Evolutionary conservation across 2,888 invertebrate species (phyloP), one percentile per base, ranked within the genome.

Genomic region (Mythimna albipuncta): DNA sequence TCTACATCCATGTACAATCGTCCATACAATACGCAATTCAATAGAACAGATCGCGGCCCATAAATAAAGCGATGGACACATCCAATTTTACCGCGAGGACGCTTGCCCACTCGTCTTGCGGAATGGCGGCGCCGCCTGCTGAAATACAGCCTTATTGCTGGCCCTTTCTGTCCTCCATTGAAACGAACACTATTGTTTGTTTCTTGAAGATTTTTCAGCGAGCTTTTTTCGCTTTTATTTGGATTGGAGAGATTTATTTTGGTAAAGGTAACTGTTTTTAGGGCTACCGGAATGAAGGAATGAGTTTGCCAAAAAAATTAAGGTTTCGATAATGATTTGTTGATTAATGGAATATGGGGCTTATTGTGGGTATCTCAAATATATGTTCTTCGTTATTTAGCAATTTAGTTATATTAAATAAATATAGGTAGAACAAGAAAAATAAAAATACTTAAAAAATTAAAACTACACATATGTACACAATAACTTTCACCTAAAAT

Each of bases 31-130:
- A 79, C 79, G 80, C 83, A 85, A 84, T 88, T 85, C 86, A 89
- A 86, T 85, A 85, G 86, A 87, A 86, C 85, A 85, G 78, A 85
- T 84, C 78, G 86, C 57, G 64, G 69, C 87, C 81, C 79, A 91
- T 91, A 90, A 91, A 91, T 91, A 90, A 89, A 74, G 78, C 85
- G 84, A 89, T 87, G 90, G 91, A 90, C 91, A 89, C 86, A 90
- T 90, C 88, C 91, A 90, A 91, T 91, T 90, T 86, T 86, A 86
- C 87, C 83, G 81, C 72, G 82, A 82, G 84, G 85, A 84, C 85
- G 84, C 72, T 83, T 78, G 88, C 79, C 86, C 88, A 83, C 87
- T 84, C 84, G 83, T 87, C 88, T 88, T 87, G 81, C 66, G 79
- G 82, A 87, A 87, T 81, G 85, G 83, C 83, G 79, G n/a, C 50